Evolutionary conservation across 2,888 invertebrate genomes (phyloP).

Genomic region (Drosophila lacicola): DNA sequence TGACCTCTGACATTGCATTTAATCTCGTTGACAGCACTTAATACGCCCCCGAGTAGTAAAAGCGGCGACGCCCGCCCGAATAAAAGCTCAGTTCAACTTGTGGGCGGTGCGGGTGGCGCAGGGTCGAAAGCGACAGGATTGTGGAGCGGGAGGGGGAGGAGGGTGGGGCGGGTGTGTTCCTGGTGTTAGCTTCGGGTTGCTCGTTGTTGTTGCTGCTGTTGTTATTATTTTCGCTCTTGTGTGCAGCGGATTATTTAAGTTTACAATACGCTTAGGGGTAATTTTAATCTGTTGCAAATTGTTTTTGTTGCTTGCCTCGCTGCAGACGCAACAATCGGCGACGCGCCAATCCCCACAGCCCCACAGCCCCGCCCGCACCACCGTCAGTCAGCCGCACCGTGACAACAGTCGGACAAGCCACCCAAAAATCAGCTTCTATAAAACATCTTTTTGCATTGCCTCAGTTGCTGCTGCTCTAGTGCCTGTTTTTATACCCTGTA

Average conservation of each 20-base stretch:
- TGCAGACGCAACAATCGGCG: slow-evolving; percentile 17
- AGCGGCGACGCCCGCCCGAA: slow-evolving; percentile 39
- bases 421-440: slow-evolving; percentile 44
- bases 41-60: slow-evolving; percentile 74
- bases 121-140: not conserved
- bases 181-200: not conserved
- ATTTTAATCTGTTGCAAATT: slow-evolving; percentile 85
- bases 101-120: slow-evolving; percentile 1
- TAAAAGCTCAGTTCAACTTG: slow-evolving; percentile 45
- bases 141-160: not conserved
- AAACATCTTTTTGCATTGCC: slow-evolving; percentile 58
- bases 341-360: not conserved
- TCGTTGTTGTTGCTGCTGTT: not conserved
- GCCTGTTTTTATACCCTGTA: no score
- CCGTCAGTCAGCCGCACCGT: not conserved
- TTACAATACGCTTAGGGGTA: slow-evolving; percentile 83
- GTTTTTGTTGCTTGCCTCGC: slow-evolving; percentile 71
- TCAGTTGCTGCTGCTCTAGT: slow-evolving; percentile 4
- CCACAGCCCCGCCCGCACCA: not conserved
- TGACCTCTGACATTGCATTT: slow-evolving; percentile 82
- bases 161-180: not conserved
- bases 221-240: slow-evolving; percentile 7
- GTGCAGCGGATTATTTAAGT: slow-evolving; percentile 76
- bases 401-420: not conserved
- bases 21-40: slow-evolving; percentile 82